Conservation (phyloP, 1,140 invertebrate genomes). For the Heliconius hermathena region DNA sequence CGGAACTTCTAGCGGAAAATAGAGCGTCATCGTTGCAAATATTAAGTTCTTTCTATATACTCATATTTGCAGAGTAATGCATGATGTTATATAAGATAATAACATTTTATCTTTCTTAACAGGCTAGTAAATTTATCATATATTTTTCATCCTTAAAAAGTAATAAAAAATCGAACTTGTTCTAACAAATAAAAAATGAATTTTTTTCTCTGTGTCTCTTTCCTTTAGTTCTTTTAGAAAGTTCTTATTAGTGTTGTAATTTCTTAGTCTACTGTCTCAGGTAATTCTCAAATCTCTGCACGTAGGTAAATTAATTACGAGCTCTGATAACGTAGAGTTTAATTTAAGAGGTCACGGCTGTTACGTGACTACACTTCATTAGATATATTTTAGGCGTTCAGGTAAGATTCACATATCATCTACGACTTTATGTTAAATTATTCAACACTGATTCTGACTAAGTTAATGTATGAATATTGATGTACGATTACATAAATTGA, state of each 20-base stretch:
- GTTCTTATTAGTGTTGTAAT: not conserved
- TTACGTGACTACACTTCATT: conserved; percentile 57
- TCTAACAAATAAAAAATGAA: too few species aligned
- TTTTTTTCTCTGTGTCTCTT: not conserved
- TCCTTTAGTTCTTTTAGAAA: not conserved
- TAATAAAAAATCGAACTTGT: too few species aligned
- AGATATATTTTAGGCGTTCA: conserved; percentile 44
- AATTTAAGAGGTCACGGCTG: conserved; percentile 59
- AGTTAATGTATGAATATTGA: conserved; percentile 18
- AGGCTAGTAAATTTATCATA: too few species aligned
- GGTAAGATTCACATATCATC: conserved; percentile 39
- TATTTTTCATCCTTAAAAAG: too few species aligned
- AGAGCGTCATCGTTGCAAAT: too few species aligned
- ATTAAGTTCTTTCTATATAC: too few species aligned
- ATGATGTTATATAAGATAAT: too few species aligned
- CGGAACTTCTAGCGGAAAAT: too few species aligned
- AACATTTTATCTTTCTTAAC: too few species aligned
- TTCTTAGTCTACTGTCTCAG: not conserved
- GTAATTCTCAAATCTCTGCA: conserved; percentile 41
- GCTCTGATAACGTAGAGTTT: conserved; percentile 56
- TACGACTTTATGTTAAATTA: conserved; percentile 37
- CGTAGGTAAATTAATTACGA: conserved; percentile 59
- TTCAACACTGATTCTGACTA: conserved; percentile 28
- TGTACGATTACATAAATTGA: not conserved
- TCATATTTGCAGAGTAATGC: too few species aligned